Percentiles rank a stretch among this genome's conserved stretches.
These are phyloP conservation scores for Epinotia demarniana DNA, from an alignment of 2,888 invertebrate species.

Conservation along the genomic window DNA sequence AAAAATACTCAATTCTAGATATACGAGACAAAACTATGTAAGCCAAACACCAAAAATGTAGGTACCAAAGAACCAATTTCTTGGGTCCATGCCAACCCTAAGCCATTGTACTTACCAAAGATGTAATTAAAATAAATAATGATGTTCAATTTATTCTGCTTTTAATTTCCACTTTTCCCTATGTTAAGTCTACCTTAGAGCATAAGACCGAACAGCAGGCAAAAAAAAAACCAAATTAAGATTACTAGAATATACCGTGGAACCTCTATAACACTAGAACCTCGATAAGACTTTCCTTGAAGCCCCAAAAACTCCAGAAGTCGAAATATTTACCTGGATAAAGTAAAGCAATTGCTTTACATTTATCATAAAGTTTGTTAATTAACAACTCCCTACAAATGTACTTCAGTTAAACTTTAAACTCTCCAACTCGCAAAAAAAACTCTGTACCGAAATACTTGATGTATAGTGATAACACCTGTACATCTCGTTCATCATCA, in stretches of 20 bases:
- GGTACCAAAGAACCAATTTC: conserved; percentile 74
- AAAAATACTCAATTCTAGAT: conserved; percentile 37
- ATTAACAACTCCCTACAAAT: no score
- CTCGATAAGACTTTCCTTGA: no score
- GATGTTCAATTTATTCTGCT: conserved; percentile 58
- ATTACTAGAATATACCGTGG: background rate
- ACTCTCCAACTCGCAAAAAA: no score
- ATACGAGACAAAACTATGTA: conserved; percentile 21
- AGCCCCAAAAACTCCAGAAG: no score
- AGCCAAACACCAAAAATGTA: conserved; percentile 49
- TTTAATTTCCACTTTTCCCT: conserved; percentile 47
- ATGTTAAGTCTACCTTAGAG: conserved; percentile 11
- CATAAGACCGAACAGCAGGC: conserved; percentile 1
- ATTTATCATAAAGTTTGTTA: no score
- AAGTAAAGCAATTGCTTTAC: no score
- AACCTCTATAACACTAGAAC: no score
- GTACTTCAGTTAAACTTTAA: no score
- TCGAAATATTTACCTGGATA: no score
- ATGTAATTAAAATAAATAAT: conserved; percentile 72
- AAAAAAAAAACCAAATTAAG: background rate
- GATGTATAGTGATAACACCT: no score
- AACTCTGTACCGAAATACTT: no score
- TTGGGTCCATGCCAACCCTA: conserved; percentile 69
- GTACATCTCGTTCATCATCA: no score
- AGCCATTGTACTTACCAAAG: conserved; percentile 83